phyloP scores from a whole-genome alignment of 2,113 vertebrate species.

The Xiphophorus couchianus region DNA sequence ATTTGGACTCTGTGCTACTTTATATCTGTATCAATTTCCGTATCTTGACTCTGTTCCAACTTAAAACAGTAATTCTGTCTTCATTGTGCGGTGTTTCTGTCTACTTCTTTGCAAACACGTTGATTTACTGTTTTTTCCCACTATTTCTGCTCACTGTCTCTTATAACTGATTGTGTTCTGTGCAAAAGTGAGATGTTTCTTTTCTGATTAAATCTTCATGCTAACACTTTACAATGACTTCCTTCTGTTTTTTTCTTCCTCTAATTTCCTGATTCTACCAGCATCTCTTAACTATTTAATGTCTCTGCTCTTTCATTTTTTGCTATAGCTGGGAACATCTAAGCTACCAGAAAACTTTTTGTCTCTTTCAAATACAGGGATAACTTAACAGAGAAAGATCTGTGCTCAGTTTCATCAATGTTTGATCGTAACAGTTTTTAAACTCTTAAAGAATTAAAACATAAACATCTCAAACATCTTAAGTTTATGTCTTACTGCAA shows the following conservation, averaged over 20 bases:
- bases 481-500: constrained; percentile 17
- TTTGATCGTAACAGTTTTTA: neutral
- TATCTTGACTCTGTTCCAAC: constrained; percentile 30
- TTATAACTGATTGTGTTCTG: constrained; percentile 25
- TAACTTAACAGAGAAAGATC: constrained; percentile 1
- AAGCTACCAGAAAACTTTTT: constrained; percentile 3
- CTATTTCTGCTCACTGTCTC: constrained; percentile 26
- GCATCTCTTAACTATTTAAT: constrained; percentile 22
- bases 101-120: constrained; percentile 40
- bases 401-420: neutral
- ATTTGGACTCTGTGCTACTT: constrained; percentile 44
- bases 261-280: constrained; percentile 41
- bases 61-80: constrained; percentile 44
- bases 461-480: constrained; percentile 36
- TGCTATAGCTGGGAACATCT: constrained; percentile 18
- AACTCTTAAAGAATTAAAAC: neutral
- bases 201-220: constrained; percentile 72
- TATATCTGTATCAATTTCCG: constrained; percentile 45
- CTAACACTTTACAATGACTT: constrained; percentile 54
- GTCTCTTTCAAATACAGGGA: constrained; percentile 7
- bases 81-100: constrained; percentile 30
- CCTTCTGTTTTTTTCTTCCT: constrained; percentile 50
- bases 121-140: constrained; percentile 40
- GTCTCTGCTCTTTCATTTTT: constrained; percentile 2
- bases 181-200: constrained; percentile 48